Evolutionary conservation across 2,888 invertebrate species (phyloP), one percentile per base, ranked within the genome.

Genomic region (Opisthograptis luteolata): DNA sequence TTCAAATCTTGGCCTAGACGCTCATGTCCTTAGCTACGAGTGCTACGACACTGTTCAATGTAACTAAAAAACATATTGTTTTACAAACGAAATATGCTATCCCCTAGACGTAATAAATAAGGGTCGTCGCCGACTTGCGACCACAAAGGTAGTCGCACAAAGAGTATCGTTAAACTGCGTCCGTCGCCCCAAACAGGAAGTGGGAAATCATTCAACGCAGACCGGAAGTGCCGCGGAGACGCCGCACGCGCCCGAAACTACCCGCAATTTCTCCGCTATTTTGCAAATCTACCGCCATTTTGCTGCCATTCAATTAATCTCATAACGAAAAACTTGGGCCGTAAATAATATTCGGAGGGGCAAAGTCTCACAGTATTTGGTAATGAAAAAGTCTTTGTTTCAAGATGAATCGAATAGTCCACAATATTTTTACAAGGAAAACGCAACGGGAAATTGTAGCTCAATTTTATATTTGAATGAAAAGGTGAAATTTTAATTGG

Each of bases 171-270:
- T 79, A 73, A 70, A 64, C 67, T 61, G 57, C 70, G 70, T 68
- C 73, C 67, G 63, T 56, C 63, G 61, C 58, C 64, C 61, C 61
- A 69, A 70, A 71, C 79, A 76, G 87, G 87, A 87, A 83, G 72
- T 55, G 76, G 79, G 79, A 79, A 84, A 87, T 87, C 86, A 84
- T 87, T 83, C 82, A 70, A 69, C 65, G 64, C 59, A 70, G 71
- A 65, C 80, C 83, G 84, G 84, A 83, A 73, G 67, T 64, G 67
- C 53, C 63, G 70, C 70, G 77, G 75, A 76, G 85, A 81, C 82
- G 80, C 70, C 74, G 73, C 67, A 63, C 63, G 68, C 64, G 69
- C 76, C 70, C 65, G 24, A 73, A 75, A 79, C 79, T 75, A 74
- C 78, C 78, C 70, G 64, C 69, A 73, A 75, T 51, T 37, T 44